Percentiles rank a stretch among this genome's conserved stretches.
These are phyloP conservation scores for Hydrotaea cyrtoneurina DNA, from an alignment of 2,888 invertebrate genomes.

Conservation along the genomic window DNA sequence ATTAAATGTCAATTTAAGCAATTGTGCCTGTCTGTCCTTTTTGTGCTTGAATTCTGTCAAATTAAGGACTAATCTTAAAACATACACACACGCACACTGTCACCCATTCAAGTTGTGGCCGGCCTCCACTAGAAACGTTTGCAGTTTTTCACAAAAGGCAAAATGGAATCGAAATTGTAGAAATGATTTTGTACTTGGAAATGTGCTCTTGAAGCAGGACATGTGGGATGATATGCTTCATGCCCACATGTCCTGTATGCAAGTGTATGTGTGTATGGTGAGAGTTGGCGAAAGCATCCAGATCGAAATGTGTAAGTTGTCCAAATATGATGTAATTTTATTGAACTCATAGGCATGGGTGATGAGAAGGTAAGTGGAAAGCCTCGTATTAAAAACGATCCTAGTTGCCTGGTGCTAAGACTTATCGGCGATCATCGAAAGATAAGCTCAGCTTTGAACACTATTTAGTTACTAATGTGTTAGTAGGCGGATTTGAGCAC, in stretches of 20 bases:
- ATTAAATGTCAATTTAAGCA: conserved; percentile 16
- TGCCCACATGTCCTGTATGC: neutral
- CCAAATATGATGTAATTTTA: too few relatives aligned
- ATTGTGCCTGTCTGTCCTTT: neutral
- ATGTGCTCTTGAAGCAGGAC: neutral
- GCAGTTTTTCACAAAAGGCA: neutral
- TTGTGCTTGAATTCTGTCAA: conserved; percentile 7
- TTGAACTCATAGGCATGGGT: too few relatives aligned
- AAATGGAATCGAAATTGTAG: neutral
- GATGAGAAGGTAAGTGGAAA: too few relatives aligned
- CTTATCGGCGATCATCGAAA: too few relatives aligned
- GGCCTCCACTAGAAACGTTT: neutral
- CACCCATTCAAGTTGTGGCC: neutral
- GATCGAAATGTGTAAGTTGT: too few relatives aligned
- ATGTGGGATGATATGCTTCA: neutral
- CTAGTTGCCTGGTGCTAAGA: too few relatives aligned
- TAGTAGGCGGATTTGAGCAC: too few relatives aligned
- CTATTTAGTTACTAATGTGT: too few relatives aligned
- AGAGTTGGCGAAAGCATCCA: too few relatives aligned
- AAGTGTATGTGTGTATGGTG: too few relatives aligned
- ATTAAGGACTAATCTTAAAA: conserved; percentile 25
- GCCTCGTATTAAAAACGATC: too few relatives aligned
- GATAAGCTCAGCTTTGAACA: too few relatives aligned
- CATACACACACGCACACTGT: neutral
- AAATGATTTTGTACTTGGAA: neutral